Percentiles rank a stretch among this genome's conserved stretches.
phyloP scores from a whole-genome alignment of 2,797 vertebrate species.

The Fringilla coelebs region DNA sequence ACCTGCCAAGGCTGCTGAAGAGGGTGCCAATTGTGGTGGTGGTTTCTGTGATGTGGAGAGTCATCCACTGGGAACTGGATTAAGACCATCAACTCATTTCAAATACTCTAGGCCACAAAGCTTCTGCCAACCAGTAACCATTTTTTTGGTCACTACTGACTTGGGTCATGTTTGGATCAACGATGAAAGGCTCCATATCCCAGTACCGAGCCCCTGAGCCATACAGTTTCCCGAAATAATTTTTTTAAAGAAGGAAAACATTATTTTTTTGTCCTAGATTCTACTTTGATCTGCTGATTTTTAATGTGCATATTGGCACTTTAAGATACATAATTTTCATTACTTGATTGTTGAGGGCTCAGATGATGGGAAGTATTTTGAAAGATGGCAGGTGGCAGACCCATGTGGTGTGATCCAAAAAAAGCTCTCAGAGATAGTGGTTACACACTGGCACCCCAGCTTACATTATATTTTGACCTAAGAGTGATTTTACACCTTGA shows the following conservation, averaged over 20 bases:
- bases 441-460: neutral
- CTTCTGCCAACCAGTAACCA: slow-evolving; percentile 63
- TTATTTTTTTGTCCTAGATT: slow-evolving; percentile 24
- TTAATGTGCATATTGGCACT: neutral
- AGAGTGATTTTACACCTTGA: neutral
- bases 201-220: slow-evolving; percentile 33
- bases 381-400: neutral
- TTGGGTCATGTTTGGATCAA: slow-evolving; percentile 63
- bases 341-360: neutral
- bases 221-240: slow-evolving; percentile 48
- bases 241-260: slow-evolving; percentile 20
- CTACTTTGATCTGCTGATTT: slow-evolving; percentile 36
- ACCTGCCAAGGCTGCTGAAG: slow-evolving; percentile 52
- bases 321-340: neutral
- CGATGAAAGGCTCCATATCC: slow-evolving; percentile 58
- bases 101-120: slow-evolving; percentile 62
- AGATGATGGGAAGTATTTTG: neutral
- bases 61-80: slow-evolving; percentile 66
- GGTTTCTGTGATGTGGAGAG: slow-evolving; percentile 71
- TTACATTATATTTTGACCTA: neutral
- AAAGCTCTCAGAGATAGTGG: neutral
- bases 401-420: neutral
- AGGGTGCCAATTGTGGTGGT: slow-evolving; percentile 68
- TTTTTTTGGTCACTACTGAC: slow-evolving; percentile 50
- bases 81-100: slow-evolving; percentile 66